Base-by-base conservation (phyloP, 2,113 vertebrate species). In the Aptenodytes forsteri region DNA sequence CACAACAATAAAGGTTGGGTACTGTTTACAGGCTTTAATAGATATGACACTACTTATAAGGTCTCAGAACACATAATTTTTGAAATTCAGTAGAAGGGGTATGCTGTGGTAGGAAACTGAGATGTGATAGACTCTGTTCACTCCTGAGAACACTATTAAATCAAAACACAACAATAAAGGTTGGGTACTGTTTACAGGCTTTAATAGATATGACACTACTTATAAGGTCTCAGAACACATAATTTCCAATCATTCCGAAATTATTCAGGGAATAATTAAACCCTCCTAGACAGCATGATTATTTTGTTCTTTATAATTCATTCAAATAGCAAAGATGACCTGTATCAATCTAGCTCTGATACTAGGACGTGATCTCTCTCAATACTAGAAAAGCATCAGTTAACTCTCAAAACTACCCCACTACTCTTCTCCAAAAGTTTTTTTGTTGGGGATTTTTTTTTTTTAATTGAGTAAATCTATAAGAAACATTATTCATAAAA, bases 351-450 rank as follows among this genome's bases (percentile, higher is more conserved):
- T 30, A 52, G 23, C 21, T 82, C 47, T 75, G 18, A 59, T 25
- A 84, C 18, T 30, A 40, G 10, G 8, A 79, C 66, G 19, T 8
- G 4, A 71, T 36, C 22, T 59, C 2, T 7, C 18, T 76, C 46
- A 46, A 14, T 10, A 61, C 4, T 21, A 88, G 44, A 65, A 83
- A 76, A 0, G 0, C 0, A 0, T 15, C 62, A 58, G 5, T 47
- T 44, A 42, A 62, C 34, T 83, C 23, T 62, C 20, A 50, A 76
- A 87, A 61, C 9, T 40, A 59, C 10, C 23, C 26, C 38, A 44
- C 19, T 49, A 9, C 6, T 55, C 12, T 40, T 21, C 50, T 13
- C 23, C 26, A 32, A 6, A 84, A 54, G 2, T 11, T 10, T 26
- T 70, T 59, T 38, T 17, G 13, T 36, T n/a, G 47, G 18, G 9